phyloP scores from a whole-genome alignment of 2,113 vertebrate species.

The Phaethon lepturus region DNA sequence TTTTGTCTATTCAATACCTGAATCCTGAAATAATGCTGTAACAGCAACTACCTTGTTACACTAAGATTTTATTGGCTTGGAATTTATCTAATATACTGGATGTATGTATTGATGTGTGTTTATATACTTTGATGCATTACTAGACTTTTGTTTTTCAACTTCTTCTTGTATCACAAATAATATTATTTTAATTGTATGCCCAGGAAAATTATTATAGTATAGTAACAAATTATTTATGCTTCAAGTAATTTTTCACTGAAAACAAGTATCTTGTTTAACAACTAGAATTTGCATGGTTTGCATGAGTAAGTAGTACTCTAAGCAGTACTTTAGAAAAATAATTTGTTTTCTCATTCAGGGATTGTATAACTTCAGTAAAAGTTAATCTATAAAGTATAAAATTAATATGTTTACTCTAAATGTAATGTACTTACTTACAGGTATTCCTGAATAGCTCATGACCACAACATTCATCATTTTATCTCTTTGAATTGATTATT shows the following conservation, averaged over 20 bases:
- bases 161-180: background rate
- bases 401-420: background rate
- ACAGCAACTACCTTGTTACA: background rate
- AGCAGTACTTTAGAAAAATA: background rate
- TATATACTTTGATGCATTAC: background rate
- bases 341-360: background rate
- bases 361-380: background rate
- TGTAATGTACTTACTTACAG: background rate
- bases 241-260: background rate
- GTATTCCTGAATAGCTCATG: background rate
- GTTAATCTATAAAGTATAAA: background rate
- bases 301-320: background rate
- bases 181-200: background rate
- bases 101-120: background rate
- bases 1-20: background rate
- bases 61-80: background rate
- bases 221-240: background rate
- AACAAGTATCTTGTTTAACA: background rate
- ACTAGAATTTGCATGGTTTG: background rate
- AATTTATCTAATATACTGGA: background rate
- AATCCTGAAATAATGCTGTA: background rate
- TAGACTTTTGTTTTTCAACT: background rate
- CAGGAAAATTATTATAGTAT: background rate
- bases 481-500: background rate
- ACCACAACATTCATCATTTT: background rate